Percentiles rank a stretch among this genome's conserved stretches.
Evolutionary conservation across 2,113 vertebrate genomes (phyloP).

Genomic region (Aphyosemion australe): DNA sequence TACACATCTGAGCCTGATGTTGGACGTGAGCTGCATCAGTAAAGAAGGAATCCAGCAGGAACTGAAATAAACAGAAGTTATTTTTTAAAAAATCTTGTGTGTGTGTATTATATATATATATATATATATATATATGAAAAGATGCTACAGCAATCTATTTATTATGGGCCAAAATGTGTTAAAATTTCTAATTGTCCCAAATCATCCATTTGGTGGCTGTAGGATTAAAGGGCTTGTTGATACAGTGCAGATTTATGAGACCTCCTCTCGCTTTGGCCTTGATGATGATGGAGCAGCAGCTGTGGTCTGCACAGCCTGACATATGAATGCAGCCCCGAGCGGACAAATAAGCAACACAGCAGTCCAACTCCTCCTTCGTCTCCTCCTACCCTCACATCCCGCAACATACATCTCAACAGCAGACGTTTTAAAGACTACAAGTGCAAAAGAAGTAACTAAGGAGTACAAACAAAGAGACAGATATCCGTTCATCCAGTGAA

Average conservation of each 20-base stretch:
- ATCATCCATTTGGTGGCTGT: background rate
- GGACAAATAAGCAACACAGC: slow-evolving; percentile 40
- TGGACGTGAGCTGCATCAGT: background rate
- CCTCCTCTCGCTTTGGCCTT: slow-evolving; percentile 38
- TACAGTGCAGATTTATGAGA: slow-evolving; percentile 19
- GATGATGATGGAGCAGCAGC: slow-evolving; percentile 46
- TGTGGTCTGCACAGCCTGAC: slow-evolving; percentile 28
- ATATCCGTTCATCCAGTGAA: slow-evolving; percentile 31
- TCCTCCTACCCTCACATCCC: slow-evolving; percentile 46
- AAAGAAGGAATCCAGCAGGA: background rate
- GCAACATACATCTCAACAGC: slow-evolving; percentile 38
- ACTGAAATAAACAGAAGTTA: no score
- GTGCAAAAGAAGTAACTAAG: slow-evolving; percentile 44
- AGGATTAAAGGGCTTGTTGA: slow-evolving; percentile 25
- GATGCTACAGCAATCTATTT: background rate
- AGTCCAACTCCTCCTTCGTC: slow-evolving; percentile 46
- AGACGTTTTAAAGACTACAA: slow-evolving; percentile 44
- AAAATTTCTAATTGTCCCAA: background rate
- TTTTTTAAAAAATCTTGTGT: no score
- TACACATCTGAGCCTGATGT: background rate
- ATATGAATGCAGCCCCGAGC: slow-evolving; percentile 28
- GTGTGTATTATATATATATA: no score
- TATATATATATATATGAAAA: no score
- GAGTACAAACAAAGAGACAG: slow-evolving; percentile 56
- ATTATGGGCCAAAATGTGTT: no score